A percentile compares a stretch with the other conserved stretches of the same genome.
phyloP scores from a whole-genome alignment of 2,113 vertebrate genomes.

The Agelaius tricolor region DNA sequence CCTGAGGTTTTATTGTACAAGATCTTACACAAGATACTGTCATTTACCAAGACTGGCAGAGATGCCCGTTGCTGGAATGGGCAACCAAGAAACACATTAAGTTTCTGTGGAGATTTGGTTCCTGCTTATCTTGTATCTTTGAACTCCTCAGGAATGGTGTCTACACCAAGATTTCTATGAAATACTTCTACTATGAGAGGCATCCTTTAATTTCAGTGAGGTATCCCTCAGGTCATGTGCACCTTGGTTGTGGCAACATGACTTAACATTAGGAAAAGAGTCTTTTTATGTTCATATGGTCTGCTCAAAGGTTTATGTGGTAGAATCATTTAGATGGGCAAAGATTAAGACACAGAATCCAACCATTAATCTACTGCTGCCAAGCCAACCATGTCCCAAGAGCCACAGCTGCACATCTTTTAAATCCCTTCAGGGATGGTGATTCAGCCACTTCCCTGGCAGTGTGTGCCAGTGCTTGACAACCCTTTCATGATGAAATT shows the following conservation, averaged over 20 bases:
- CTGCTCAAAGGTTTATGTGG: not conserved
- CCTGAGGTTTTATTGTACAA: not conserved
- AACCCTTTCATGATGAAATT: not conserved
- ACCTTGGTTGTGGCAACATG: not conserved
- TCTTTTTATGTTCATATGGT: not conserved
- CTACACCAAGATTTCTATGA: not conserved
- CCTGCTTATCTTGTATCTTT: not conserved
- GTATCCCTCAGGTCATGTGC: not conserved
- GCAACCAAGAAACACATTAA: not conserved
- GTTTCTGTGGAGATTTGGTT: not conserved
- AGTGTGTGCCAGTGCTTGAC: not conserved
- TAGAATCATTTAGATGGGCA: not conserved
- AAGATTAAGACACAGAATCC: not conserved
- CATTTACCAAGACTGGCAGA: not conserved
- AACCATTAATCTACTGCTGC: not conserved
- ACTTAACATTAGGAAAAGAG: not conserved
- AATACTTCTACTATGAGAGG: not conserved
- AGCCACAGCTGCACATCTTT: rapidly evolving
- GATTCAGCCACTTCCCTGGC: not conserved
- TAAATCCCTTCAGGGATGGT: not conserved
- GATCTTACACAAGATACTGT: not conserved
- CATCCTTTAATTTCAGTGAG: not conserved
- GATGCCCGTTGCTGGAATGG: not conserved
- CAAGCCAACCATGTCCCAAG: not conserved
- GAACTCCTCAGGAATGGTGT: not conserved